Evolutionary conservation across 2,113 vertebrate genomes (phyloP).

Genomic region (Oryctolagus cuniculus): mOryCun1.1 NC_091443.1:11431001-11431500

Average conservation of each 20-base stretch:
- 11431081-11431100: not conserved
- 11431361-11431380: not conserved
- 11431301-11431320: not conserved
- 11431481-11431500: slow-evolving; percentile 36
- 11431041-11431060: not conserved
- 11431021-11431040: not conserved
- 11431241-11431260: not conserved
- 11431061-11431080: not conserved
- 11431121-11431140: no score
- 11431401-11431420: slow-evolving; percentile 10
- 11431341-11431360: not conserved
- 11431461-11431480: not conserved
- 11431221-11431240: not conserved
- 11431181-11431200: not conserved
- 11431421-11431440: slow-evolving; percentile 5
- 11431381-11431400: slow-evolving; percentile 18
- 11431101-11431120: not conserved
- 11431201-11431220: no score
- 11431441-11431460: not conserved
- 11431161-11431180: not conserved
- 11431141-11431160: not conserved
- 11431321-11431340: not conserved
- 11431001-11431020: not conserved
- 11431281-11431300: not conserved
- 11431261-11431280: not conserved